phyloP scores from a whole-genome alignment of 2,113 vertebrate species.

The Arizona elegans region DNA sequence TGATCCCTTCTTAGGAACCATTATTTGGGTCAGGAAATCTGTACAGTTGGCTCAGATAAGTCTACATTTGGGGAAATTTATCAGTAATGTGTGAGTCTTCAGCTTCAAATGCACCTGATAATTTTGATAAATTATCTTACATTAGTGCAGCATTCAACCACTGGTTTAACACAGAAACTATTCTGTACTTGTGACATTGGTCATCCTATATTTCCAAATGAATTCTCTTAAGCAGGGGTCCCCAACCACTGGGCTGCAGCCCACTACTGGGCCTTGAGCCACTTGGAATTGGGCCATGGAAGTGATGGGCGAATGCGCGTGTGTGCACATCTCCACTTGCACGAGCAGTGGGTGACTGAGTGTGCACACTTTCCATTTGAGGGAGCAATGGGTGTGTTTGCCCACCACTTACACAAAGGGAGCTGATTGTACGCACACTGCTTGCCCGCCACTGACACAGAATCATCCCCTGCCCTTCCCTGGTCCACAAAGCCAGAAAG shows the following conservation, averaged over 20 bases:
- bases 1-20: not conserved
- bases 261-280: not conserved
- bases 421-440: not conserved
- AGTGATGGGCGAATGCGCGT: fast-evolving
- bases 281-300: not conserved
- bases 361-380: not conserved
- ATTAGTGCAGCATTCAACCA: not conserved
- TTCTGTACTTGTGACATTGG: not conserved
- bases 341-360: not conserved
- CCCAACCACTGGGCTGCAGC: not conserved
- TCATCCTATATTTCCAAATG: not conserved
- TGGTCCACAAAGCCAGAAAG: not conserved
- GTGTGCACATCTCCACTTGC: not conserved
- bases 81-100: not conserved
- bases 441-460: not conserved
- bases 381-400: not conserved
- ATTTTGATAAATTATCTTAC: not conserved
- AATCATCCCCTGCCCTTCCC: not conserved
- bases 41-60: not conserved
- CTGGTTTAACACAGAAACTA: not conserved
- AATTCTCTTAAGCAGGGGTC: not conserved
- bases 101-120: not conserved
- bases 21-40: not conserved
- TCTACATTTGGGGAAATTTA: not conserved
- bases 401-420: not conserved